A percentile compares a stretch with the other conserved stretches of the same genome.
These are phyloP conservation scores for Callionymus lyra DNA, from an alignment of 2,113 vertebrate genomes.

Conservation along the genomic window DNA sequence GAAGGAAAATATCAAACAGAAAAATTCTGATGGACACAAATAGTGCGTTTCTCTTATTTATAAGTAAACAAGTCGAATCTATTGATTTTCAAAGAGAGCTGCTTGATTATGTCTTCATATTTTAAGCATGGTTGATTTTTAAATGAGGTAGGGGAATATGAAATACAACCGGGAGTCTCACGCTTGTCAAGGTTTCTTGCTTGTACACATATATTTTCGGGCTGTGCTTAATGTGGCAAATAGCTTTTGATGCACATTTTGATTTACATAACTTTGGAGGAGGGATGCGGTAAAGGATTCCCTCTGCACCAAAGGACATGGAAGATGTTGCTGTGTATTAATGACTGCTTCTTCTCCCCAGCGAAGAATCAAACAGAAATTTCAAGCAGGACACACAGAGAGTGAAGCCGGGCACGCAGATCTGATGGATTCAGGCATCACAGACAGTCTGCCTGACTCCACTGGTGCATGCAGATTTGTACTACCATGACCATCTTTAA, in stretches of 20 bases:
- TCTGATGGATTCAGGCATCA: constrained; percentile 55
- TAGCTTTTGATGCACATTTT: constrained; percentile 63
- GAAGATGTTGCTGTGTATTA: constrained; percentile 56
- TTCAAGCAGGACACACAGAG: constrained; percentile 63
- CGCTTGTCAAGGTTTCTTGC: constrained; percentile 60
- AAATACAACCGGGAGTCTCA: constrained; percentile 54
- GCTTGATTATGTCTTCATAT: constrained; percentile 64
- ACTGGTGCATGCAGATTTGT: constrained; percentile 40
- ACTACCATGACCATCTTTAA: constrained; percentile 35
- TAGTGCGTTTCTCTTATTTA: constrained; percentile 58
- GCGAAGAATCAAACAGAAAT: constrained; percentile 61
- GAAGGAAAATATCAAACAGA: constrained; percentile 34
- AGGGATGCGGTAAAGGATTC: constrained; percentile 55
- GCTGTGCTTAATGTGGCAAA: constrained; percentile 60
- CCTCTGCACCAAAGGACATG: constrained; percentile 56
- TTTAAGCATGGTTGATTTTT: constrained; percentile 58
- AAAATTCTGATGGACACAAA: constrained; percentile 47
- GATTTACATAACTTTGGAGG: constrained; percentile 64
- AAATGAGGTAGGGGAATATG: constrained; percentile 58
- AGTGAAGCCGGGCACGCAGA: constrained; percentile 44
- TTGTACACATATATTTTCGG: constrained; percentile 54
- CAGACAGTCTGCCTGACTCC: constrained; percentile 39
- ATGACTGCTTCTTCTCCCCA: constrained; percentile 50
- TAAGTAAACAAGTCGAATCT: constrained; percentile 60
- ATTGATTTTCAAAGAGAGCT: constrained; percentile 64